Evolutionary conservation across 1,140 invertebrate genomes (phyloP), one percentile per base, ranked within the genome.

Genomic region (Palaemon carinicauda): DNA sequence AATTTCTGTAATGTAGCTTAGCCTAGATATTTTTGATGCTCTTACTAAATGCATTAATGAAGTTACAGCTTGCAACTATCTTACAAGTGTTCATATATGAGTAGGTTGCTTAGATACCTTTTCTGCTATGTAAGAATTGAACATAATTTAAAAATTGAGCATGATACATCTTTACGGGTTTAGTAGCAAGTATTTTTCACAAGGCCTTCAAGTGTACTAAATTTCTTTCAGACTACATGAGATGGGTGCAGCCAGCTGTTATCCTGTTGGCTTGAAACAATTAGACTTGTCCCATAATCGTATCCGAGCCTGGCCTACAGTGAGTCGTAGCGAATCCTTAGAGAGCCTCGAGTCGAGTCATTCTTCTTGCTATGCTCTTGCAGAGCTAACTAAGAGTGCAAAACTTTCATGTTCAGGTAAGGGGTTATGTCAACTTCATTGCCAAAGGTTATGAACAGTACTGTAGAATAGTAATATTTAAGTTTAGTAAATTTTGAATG

Each of bases 271-370:
- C 71, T 91, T 99, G 0, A 96, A 97, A 88, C 97, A 98, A 91
- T 91, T 99, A 1, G 98, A 99, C 92, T 92, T 99, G 21, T 97
- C 96, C 12, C 96, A 98, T 91, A 99, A 99, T 92, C 95, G 96
- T 90, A 97, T 99, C 77, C 94, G 94, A 0, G 94, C 95, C 84
- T 98, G 97, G 96, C 96, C 96, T 65, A 83, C 81, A 24, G 77
- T 88, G 4, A 21, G 75, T 60, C 87, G 81, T 53, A 84, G 81
- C 60, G 87, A 88, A 53, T 80, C 81, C 52, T 56, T 88, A 33
- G 87, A 88, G 31, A 84, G 75, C 21, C 56, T 84, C 19, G 85
- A 87, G 51, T 65, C 85, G 60, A 84, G 82, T 33, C 50, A 50
- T 5, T 84, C 86, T 27, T 85, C 82, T 12, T 84, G 84, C 31